Conservation (phyloP, 2,797 vertebrate species). For the Epinephelus awoara region DNA sequence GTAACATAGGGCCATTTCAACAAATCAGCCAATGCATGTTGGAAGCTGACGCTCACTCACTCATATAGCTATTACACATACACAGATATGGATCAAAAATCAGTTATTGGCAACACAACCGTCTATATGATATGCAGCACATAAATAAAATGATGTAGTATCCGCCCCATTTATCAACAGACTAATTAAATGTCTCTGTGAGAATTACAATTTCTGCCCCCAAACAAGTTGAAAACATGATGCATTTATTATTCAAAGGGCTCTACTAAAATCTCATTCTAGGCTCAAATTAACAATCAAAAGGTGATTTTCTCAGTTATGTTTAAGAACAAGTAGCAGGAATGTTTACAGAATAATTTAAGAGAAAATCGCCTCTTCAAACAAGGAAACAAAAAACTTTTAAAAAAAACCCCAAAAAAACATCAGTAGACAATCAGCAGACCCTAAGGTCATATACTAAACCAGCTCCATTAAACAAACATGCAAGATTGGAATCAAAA, state of each 20-base stretch:
- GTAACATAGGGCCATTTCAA: conserved; percentile 16
- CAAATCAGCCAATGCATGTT: conserved; percentile 15
- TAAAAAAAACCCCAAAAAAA: neutral
- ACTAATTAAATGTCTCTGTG: conserved; percentile 1
- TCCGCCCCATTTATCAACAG: conserved; percentile 6
- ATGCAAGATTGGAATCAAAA: conserved; percentile 28
- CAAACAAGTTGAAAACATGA: conserved; percentile 7
- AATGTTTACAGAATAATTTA: conserved; percentile 49
- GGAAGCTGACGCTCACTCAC: conserved; percentile 11
- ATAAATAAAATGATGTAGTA: conserved; percentile 2
- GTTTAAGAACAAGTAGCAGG: conserved; percentile 19
- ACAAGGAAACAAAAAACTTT: neutral
- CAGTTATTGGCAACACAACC: conserved; percentile 7
- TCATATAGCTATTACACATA: conserved; percentile 25
- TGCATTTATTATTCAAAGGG: conserved; percentile 16
- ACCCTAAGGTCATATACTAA: conserved; percentile 5
- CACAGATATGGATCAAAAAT: conserved; percentile 24
- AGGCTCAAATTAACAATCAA: conserved; percentile 24
- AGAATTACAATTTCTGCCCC: neutral
- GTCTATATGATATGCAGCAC: conserved; percentile 31
- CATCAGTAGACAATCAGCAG: conserved; percentile 35
- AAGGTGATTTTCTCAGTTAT: conserved; percentile 13
- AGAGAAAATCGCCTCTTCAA: conserved; percentile 12
- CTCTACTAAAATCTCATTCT: conserved; percentile 47
- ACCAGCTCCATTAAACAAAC: conserved; percentile 33